Evolutionary conservation across 2,888 invertebrate genomes (phyloP).

Genomic region (Anorthoa munda): DNA sequence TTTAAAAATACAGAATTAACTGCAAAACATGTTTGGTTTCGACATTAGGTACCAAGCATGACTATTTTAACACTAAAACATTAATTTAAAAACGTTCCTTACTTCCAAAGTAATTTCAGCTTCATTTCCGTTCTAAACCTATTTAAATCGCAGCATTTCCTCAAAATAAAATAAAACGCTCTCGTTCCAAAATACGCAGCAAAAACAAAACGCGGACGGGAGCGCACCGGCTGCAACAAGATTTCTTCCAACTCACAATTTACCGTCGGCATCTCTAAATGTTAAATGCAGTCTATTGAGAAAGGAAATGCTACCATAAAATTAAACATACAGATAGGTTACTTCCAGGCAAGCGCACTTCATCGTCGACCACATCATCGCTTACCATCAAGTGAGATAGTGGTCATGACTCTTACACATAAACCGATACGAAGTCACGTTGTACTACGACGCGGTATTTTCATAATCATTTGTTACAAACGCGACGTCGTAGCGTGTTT

Average conservation of each 20-base stretch:
- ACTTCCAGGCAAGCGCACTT: too few relatives aligned
- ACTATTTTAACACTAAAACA: neutral
- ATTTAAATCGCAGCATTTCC: constrained; percentile 41
- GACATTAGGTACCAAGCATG: too few relatives aligned
- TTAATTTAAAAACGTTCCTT: neutral
- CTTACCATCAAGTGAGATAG: too few relatives aligned
- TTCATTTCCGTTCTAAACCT: constrained; percentile 26
- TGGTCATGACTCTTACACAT: too few relatives aligned
- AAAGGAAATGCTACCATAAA: neutral
- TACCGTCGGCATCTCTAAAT: constrained; percentile 47
- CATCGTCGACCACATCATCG: too few relatives aligned
- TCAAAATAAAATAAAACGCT: constrained; percentile 47
- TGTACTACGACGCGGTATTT: too few relatives aligned
- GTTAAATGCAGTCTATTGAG: constrained; percentile 5
- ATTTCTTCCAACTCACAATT: constrained; percentile 55
- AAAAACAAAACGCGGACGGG: constrained; percentile 47
- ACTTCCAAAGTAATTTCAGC: neutral
- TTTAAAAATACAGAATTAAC: too few relatives aligned
- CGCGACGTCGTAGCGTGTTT: too few relatives aligned
- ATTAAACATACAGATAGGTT: neutral
- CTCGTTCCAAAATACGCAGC: constrained; percentile 37
- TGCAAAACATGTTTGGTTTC: neutral
- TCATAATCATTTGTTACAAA: too few relatives aligned
- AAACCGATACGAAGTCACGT: too few relatives aligned
- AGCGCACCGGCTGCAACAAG: constrained; percentile 52